A percentile compares a stretch with the other conserved stretches of the same genome.
Evolutionary conservation across 1,140 invertebrate species (phyloP).

Genomic region (Zaprionus tsacasi): DNA sequence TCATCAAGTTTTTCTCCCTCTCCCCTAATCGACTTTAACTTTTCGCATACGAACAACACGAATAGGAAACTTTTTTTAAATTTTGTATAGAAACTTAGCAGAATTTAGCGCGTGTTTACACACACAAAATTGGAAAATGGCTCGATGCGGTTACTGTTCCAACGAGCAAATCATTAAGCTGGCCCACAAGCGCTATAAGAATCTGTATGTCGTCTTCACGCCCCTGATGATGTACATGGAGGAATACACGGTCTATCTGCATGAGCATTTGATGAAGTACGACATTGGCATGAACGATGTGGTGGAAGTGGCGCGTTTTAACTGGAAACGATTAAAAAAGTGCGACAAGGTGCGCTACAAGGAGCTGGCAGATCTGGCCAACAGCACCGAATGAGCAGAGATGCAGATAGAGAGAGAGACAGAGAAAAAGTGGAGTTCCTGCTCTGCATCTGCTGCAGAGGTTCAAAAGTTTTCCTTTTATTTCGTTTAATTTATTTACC

Average conservation of each 20-base stretch:
- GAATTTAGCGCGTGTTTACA: neutral
- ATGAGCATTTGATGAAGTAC: slow-evolving; percentile 7
- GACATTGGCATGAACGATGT: slow-evolving; percentile 8
- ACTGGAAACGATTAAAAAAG: slow-evolving; percentile 15
- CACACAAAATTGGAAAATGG: slow-evolving; percentile 24
- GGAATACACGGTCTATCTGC: slow-evolving; percentile 26
- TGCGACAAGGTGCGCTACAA: slow-evolving; percentile 26
- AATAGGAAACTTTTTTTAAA: slow-evolving; percentile 3
- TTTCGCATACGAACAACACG: neutral
- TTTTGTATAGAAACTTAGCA: neutral
- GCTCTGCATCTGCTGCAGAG: neutral
- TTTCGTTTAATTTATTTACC: slow-evolving; percentile 5
- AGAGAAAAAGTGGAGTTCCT: neutral
- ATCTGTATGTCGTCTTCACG: neutral
- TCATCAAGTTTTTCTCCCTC: neutral
- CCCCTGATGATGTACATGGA: slow-evolving; percentile 41
- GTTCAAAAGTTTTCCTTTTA: neutral
- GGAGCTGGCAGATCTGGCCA: slow-evolving; percentile 17
- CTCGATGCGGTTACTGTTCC: slow-evolving; percentile 40
- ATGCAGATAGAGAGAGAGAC: neutral
- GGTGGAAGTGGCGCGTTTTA: neutral
- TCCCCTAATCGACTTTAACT: neutral
- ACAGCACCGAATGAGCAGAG: neutral
- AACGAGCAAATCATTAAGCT: slow-evolving; percentile 46
- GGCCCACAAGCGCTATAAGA: slow-evolving; percentile 22